Base-by-base conservation (phyloP, 2,888 invertebrate genomes). In the Cephus pulcher region DNA sequence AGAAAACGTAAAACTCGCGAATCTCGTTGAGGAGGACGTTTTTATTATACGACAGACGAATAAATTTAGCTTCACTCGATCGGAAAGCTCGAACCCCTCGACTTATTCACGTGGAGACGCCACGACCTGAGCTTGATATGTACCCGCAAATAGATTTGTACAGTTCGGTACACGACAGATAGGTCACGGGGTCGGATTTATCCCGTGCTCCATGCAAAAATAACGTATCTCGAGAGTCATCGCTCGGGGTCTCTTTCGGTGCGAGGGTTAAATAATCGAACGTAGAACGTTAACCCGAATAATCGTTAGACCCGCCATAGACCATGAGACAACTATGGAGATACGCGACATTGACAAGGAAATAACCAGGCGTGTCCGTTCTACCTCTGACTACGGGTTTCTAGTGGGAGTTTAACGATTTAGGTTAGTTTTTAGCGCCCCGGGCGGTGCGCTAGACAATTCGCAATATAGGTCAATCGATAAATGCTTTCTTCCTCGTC, bases 391-490 rank as follows among this genome's bases (percentile, higher is more conserved):
- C 23, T 71, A 34, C 70, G 71, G 34, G 71, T 3, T 71, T 34
- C 71, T 34, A 32, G 33, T 35, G 74, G 33, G 35, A 37, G 35
- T 37, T 23, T 37, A 37, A 34, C 35, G 34, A 85, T 84, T 85
- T 85, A 79, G 85, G 85, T 85, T 85, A 85, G 82, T 82, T 86
- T 85, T 85, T 86, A 83, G 85, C 85, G 85, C 86, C 85, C 35
- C 34, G 35, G 35, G 74, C 74, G 74, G 74, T 35, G 68, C 32
- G n/a, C 75, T 70, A 70, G 75, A 74, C 75, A 74, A 78, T 69
- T 40, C 32, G 30, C 82, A 81, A 88, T 88, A 88, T 88, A 83
- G 88, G 88, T 88, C 88, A 88, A 88, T 88, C 88, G 87, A 88
- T 88, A 86, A 87, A 87, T 85, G 84, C 85, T 86, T 87, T 87